Evolutionary conservation across 2,888 invertebrate species (phyloP).

Genomic region (Microdon myrmicae): DNA sequence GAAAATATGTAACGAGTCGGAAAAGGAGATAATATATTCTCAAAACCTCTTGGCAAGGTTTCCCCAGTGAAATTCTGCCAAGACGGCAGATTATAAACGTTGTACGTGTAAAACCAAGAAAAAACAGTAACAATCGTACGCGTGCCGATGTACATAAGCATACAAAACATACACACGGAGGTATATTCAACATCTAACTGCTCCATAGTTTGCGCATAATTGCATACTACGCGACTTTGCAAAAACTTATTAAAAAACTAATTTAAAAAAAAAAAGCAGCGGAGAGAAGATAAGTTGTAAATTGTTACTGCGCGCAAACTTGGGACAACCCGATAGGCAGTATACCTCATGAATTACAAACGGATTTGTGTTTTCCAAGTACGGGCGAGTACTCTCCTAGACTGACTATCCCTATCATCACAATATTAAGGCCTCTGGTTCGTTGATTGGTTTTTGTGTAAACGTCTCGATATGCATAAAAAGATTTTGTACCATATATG

Average conservation of each 20-base stretch:
- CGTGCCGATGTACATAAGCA: slow-evolving; percentile 27
- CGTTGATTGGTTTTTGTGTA: slow-evolving; percentile 38
- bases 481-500: too few relatives aligned
- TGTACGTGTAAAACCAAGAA: too few relatives aligned
- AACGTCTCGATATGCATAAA: slow-evolving; percentile 1
- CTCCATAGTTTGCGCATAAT: slow-evolving; percentile 43
- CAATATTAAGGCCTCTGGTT: slow-evolving; percentile 66
- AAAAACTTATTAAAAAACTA: background rate
- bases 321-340: slow-evolving; percentile 48
- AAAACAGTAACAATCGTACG: too few relatives aligned
- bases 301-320: slow-evolving; percentile 30
- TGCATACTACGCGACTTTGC: slow-evolving; percentile 8
- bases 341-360: slow-evolving; percentile 52
- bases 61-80: slow-evolving; percentile 35
- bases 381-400: slow-evolving; percentile 51
- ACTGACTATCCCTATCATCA: slow-evolving; percentile 67
- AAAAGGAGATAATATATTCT: slow-evolving; percentile 49
- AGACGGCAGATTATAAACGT: too few relatives aligned
- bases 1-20: slow-evolving; percentile 15
- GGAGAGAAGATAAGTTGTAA: slow-evolving; percentile 3
- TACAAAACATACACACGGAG: slow-evolving; percentile 50
- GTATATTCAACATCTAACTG: slow-evolving; percentile 50
- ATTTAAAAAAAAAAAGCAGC: background rate
- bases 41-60: slow-evolving; percentile 39
- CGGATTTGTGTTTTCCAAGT: slow-evolving; percentile 50